A percentile compares a stretch with the other conserved stretches of the same genome.
Evolutionary conservation across 1,140 invertebrate species (phyloP).

Genomic region (Drosophila triauraria): DNA sequence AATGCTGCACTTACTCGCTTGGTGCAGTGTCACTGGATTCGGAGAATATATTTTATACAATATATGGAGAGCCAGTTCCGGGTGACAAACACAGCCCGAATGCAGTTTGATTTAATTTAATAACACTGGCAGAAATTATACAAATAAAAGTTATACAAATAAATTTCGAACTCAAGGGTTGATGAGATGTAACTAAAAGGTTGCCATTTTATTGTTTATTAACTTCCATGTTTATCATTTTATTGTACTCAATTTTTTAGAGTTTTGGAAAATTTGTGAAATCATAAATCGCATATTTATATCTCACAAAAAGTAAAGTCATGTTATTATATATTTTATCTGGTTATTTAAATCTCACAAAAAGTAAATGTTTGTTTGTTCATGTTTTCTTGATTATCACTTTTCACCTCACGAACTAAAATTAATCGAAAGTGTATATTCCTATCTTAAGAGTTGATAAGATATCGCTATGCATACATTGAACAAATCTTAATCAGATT

Average conservation of each 20-base stretch:
- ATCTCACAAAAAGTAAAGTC: neutral
- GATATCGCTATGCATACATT: neutral
- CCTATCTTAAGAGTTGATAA: slow-evolving; percentile 1
- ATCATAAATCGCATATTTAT: neutral
- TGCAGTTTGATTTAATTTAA: slow-evolving; percentile 3
- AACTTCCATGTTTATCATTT: no score
- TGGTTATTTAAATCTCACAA: neutral
- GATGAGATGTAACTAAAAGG: no score
- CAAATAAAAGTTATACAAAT: no score
- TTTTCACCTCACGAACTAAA: neutral
- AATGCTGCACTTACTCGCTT: slow-evolving; percentile 44
- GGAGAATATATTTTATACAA: neutral
- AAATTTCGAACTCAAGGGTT: no score
- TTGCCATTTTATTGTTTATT: no score
- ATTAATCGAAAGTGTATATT: neutral
- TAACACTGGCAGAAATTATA: no score
- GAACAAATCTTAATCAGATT: neutral
- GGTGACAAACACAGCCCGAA: neutral
- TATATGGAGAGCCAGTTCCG: neutral
- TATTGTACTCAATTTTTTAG: no score
- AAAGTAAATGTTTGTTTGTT: neutral
- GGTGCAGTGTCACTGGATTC: slow-evolving; percentile 41
- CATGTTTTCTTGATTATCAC: neutral
- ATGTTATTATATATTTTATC: no score
- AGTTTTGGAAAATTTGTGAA: no score